Evolutionary conservation across 1,140 invertebrate genomes (phyloP).

Genomic region (Sarcophaga bullata): DNA sequence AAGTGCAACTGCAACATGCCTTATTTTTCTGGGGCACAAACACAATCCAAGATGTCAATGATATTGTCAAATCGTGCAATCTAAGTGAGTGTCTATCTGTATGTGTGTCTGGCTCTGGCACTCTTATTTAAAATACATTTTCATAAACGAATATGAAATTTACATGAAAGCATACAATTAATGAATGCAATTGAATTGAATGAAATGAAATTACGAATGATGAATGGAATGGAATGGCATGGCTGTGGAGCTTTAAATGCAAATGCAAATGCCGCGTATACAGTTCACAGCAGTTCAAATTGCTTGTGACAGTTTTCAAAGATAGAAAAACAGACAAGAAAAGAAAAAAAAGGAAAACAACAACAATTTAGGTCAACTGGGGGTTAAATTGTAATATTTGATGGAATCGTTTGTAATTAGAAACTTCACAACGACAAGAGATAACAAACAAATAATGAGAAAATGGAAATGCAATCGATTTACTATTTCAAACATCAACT

Average conservation of each 20-base stretch:
- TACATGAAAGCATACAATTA: not conserved
- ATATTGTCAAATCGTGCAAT: constrained; percentile 11
- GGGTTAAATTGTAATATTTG: constrained; percentile 3
- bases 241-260: no score
- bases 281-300: not conserved
- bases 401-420: not conserved
- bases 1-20: not conserved
- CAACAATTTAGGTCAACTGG: not conserved
- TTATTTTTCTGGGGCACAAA: not conserved
- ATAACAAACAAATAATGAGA: no score
- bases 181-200: not conserved
- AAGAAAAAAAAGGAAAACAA: not conserved
- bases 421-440: not conserved
- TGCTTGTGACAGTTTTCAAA: not conserved
- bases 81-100: not conserved
- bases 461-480: no score
- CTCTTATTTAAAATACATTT: not conserved
- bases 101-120: not conserved
- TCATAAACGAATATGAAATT: not conserved
- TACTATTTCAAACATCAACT: no score
- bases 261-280: no score
- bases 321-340: not conserved
- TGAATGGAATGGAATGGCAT: no score
- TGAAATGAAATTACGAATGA: no score
- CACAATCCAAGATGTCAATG: not conserved